phyloP scores from a whole-genome alignment of 35 echinoderm and acorn worm species.

The Hemicentrotus pulcherrimus region DNA sequence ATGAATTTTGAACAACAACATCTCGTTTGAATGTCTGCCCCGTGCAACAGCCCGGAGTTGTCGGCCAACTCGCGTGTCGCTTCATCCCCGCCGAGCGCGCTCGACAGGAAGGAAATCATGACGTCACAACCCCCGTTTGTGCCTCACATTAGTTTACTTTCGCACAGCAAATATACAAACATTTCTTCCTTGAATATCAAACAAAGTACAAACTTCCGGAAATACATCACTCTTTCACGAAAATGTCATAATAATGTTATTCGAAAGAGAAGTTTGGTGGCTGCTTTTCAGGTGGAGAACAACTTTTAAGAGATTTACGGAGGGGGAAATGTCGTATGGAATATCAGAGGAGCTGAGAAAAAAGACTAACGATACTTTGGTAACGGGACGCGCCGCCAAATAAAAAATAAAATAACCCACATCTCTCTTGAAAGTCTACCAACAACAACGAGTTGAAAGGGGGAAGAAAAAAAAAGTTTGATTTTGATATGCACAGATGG shows the following conservation, averaged over 20 bases:
- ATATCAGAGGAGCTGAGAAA: background rate
- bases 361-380: background rate
- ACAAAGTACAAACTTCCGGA: background rate
- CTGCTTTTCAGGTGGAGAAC: background rate
- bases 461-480: background rate
- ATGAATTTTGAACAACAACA: too few species aligned
- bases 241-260: background rate
- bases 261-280: background rate
- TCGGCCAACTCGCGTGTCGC: conserved; percentile 4
- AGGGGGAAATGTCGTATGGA: background rate
- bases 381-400: background rate
- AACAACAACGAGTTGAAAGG: background rate
- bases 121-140: background rate
- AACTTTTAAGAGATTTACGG: background rate
- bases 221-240: background rate
- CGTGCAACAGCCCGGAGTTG: background rate
- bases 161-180: background rate
- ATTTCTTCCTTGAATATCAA: background rate
- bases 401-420: background rate
- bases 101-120: conserved; percentile 23
- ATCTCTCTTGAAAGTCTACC: too few species aligned
- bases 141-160: background rate
- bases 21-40: background rate
- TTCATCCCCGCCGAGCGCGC: conserved; percentile 5
- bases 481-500: conserved; percentile 36